A percentile compares a stretch with the other conserved stretches of the same genome.
Conservation (phyloP, 2,113 vertebrate species). For the Stercorarius parasiticus region DNA sequence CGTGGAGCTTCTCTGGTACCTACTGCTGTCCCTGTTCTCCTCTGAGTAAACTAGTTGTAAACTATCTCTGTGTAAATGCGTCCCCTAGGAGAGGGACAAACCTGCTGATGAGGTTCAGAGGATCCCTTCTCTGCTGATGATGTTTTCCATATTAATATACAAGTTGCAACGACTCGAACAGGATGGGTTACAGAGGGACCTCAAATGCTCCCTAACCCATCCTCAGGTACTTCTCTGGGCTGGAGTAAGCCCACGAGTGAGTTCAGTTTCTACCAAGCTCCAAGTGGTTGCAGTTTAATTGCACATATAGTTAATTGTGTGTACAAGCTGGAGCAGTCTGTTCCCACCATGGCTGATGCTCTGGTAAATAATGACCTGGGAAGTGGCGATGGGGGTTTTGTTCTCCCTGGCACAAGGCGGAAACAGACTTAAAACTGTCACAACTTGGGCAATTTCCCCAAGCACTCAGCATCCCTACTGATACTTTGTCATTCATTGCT, state of each 20-base stretch:
- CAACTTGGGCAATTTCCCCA: not conserved
- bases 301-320: not conserved
- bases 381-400: not conserved
- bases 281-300: not conserved
- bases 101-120: not conserved
- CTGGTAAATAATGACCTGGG: not conserved
- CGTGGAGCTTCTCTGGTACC: not conserved
- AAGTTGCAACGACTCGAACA: not conserved
- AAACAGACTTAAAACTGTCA: not conserved
- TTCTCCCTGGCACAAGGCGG: not conserved
- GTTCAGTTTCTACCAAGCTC: not conserved
- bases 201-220: not conserved
- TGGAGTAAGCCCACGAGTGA: not conserved
- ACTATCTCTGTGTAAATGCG: not conserved
- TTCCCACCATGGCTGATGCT: not conserved
- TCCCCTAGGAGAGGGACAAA: not conserved
- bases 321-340: not conserved
- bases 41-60: not conserved
- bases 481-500: not conserved
- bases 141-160: not conserved
- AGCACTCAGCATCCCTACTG: not conserved
- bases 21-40: not conserved
- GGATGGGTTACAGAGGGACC: not conserved
- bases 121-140: not conserved
- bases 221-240: not conserved